Conservation (phyloP, 1,140 invertebrate genomes). For the Leptopilina clavipes region DNA sequence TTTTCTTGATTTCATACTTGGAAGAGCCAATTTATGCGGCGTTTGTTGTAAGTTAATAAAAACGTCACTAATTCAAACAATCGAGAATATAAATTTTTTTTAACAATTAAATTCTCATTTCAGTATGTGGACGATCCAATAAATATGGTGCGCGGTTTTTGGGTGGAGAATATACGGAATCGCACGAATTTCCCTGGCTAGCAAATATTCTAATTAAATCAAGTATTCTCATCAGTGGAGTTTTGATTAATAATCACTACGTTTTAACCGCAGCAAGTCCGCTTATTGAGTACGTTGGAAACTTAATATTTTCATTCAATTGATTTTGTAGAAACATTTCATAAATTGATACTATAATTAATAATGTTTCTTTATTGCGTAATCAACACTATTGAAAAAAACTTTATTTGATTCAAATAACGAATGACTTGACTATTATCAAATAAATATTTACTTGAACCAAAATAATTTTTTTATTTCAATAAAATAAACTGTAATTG, state of each 20-base stretch:
- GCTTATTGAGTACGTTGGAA: constrained; percentile 70
- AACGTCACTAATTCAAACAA: constrained; percentile 38
- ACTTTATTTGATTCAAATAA: no score
- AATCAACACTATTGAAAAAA: no score
- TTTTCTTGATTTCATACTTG: constrained; percentile 62
- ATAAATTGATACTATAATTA: neutral
- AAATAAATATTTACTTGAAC: no score
- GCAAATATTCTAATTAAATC: constrained; percentile 68
- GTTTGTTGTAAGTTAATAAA: constrained; percentile 63
- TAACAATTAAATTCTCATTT: constrained; percentile 41
- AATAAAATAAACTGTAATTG: no score
- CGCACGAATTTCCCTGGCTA: constrained; percentile 77
- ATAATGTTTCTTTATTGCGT: neutral
- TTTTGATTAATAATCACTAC: constrained; percentile 77
- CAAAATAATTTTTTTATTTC: no score
- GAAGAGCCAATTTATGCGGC: constrained; percentile 62
- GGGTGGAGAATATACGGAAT: constrained; percentile 70
- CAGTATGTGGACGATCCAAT: constrained; percentile 69
- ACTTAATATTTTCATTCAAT: neutral
- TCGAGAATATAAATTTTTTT: constrained; percentile 31
- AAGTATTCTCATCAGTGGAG: constrained; percentile 65
- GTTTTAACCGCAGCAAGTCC: constrained; percentile 75
- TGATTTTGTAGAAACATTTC: neutral
- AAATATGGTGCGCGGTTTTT: constrained; percentile 65
- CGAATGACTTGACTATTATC: no score